phyloP scores from a whole-genome alignment of 2,888 invertebrate species.

The Tyria jacobaeae region DNA sequence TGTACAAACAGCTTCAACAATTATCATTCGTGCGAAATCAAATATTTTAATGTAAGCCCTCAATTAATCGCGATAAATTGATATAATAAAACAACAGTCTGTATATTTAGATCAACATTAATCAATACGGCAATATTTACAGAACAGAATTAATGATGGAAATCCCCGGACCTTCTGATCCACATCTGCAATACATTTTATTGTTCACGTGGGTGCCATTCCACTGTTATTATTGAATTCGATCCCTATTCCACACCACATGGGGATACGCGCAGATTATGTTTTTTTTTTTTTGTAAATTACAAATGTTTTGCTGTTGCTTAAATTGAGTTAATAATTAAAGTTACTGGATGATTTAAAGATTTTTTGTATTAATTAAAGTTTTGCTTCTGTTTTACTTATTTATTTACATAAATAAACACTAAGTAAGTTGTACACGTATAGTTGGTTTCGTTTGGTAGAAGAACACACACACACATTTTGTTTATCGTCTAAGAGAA shows the following conservation, averaged over 20 bases:
- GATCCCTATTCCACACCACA: constrained; percentile 40
- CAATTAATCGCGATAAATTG: neutral
- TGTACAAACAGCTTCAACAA: no score
- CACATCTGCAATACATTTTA: constrained; percentile 63
- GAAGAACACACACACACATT: no score
- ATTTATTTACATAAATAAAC: no score
- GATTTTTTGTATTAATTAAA: no score
- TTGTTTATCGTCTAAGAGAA: no score
- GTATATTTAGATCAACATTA: constrained; percentile 22
- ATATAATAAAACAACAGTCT: constrained; percentile 23
- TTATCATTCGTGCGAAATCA: neutral
- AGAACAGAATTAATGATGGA: constrained; percentile 64
- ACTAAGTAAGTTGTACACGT: no score
- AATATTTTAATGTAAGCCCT: neutral
- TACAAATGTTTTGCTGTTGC: constrained; percentile 28
- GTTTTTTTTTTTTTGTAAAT: constrained; percentile 41
- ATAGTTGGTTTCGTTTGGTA: no score
- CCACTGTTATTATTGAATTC: constrained; percentile 55
- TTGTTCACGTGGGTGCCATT: constrained; percentile 67
- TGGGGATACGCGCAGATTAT: constrained; percentile 39
- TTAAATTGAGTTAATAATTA: no score
- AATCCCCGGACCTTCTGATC: constrained; percentile 52
- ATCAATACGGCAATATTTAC: constrained; percentile 57
- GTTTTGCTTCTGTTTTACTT: no score
- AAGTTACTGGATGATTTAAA: no score